Evolutionary conservation across 2,888 invertebrate genomes (phyloP), one percentile per base, ranked within the genome.

Genomic region (Athalia circularis): DNA sequence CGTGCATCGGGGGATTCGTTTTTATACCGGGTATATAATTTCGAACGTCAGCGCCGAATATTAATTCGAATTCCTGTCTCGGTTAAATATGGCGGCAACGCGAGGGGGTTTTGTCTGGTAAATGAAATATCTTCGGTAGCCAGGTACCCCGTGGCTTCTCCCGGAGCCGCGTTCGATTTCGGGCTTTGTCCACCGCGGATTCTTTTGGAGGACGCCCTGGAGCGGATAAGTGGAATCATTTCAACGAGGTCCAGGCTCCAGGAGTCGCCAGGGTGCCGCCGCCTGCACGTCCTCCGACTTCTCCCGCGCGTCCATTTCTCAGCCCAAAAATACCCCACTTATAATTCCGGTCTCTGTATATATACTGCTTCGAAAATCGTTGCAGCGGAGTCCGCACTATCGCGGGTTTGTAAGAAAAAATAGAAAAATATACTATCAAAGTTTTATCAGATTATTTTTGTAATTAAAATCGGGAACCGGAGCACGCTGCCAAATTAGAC

Each of bases 41-140:
- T 86, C 85, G 86, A 85, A 87, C 87, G 89, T 90, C 90, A 89
- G 87, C 90, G 85, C 88, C 89, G 89, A 89, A 89, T 90, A 90
- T 90, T 90, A 90, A 90, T 89, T 90, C 85, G 88, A 88, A 89
- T 90, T 90, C 88, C 86, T 86, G 80, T 65, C 81, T 57, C 79
- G 76, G 76, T 79, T 79, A 54, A 79, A 79, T 76, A 79, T 77
- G 79, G 79, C 79, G 79, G 29, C 61, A 65, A 61, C 57, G 68
- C 50, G 61, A 45, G 77, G 75, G 75, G 75, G 75, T 87, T 87
- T 87, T 87, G 86, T 86, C 84, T 82, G 82, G 86, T 87, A 86
- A 89, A 89, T 89, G 88, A 89, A 89, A 88, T 88, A 88, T 89
- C 87, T 86, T 86, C 88, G 85, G 88, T 88, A 88, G 88, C 86